These are phyloP conservation scores for Actinemys pallida DNA, from an alignment of 2,113 vertebrate species.

Conservation along the genomic window DNA sequence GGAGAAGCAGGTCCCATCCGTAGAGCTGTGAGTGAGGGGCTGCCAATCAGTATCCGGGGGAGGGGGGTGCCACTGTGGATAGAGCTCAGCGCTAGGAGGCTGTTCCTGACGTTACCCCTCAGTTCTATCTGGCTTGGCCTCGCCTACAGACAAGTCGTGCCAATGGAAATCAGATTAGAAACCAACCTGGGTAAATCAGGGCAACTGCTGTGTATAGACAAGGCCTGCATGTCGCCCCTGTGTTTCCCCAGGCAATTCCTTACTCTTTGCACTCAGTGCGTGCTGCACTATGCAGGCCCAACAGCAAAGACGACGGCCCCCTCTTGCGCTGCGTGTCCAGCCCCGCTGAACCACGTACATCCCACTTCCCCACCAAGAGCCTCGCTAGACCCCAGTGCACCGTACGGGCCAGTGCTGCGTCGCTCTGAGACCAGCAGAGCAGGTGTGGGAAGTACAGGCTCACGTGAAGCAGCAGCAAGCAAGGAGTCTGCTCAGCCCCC, in stretches of 20 bases:
- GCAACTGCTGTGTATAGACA: not conserved
- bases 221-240: not conserved
- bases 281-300: not conserved
- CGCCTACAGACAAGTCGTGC: not conserved
- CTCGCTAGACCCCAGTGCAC: not conserved
- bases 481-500: too few species aligned
- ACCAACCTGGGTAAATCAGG: not conserved
- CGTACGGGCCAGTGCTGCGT: not conserved
- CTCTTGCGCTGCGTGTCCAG: not conserved
- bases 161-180: not conserved
- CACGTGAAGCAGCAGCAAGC: not conserved
- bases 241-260: not conserved
- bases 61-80: too few species aligned
- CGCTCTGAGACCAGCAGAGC: not conserved
- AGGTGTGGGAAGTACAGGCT: not conserved
- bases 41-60: not conserved
- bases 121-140: too few species aligned
- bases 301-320: not conserved
- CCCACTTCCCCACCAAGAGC: not conserved
- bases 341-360: not conserved
- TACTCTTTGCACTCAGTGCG: not conserved
- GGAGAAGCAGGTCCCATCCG: too few species aligned
- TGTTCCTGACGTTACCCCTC: not conserved
- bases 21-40: not conserved
- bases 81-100: not conserved